Evolutionary conservation across 2,113 vertebrate genomes (phyloP).

Genomic region (Hoplias malabaricus): DNA sequence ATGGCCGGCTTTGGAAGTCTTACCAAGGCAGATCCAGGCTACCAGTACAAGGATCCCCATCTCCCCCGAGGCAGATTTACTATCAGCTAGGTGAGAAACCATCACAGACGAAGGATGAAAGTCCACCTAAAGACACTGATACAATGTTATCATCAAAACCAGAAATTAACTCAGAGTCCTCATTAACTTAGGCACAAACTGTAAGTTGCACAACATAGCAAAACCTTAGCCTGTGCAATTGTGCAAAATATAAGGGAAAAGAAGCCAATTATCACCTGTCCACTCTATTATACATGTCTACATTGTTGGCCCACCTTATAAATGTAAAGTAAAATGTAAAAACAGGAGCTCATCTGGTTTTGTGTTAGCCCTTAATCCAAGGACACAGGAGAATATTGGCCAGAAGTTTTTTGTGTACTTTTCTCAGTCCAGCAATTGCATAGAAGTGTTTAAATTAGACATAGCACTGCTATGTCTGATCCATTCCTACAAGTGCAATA

Average conservation of each 20-base stretch:
- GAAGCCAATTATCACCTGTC: neutral
- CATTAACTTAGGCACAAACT: neutral
- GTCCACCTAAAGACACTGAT: constrained; percentile 4
- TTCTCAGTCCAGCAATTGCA: too few relatives aligned
- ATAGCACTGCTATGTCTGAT: too few relatives aligned
- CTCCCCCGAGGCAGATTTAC: constrained; percentile 39
- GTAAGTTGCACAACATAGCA: neutral
- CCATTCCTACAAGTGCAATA: too few relatives aligned
- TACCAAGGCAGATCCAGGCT: constrained; percentile 48
- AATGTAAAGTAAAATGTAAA: too few relatives aligned
- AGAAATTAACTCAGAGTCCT: neutral
- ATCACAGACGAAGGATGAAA: constrained; percentile 28
- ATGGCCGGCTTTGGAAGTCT: constrained; percentile 60
- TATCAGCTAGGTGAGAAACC: constrained; percentile 37
- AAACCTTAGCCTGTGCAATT: neutral
- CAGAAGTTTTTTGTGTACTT: too few relatives aligned
- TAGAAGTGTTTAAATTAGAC: too few relatives aligned
- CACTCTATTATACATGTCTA: too few relatives aligned
- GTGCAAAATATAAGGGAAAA: neutral
- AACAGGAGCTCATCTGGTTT: too few relatives aligned
- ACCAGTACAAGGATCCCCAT: constrained; percentile 14
- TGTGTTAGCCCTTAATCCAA: too few relatives aligned
- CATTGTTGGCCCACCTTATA: too few relatives aligned
- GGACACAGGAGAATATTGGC: too few relatives aligned
- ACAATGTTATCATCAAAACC: neutral